Conservation (phyloP, 2,797 vertebrate species). For the Spinibarbus caldwelli region DNA sequence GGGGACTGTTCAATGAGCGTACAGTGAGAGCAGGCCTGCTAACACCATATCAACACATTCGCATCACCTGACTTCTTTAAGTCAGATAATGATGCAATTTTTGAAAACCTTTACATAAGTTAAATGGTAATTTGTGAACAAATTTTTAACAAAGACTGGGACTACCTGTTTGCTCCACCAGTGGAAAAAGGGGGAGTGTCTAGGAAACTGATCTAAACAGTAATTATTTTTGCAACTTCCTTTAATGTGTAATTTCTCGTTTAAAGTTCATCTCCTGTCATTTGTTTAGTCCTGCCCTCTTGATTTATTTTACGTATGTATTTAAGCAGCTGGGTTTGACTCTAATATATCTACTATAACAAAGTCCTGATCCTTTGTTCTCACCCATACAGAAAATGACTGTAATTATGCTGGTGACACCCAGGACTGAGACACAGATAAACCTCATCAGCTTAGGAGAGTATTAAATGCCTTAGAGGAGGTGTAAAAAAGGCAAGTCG, state of each 20-base stretch:
- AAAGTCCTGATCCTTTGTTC: slow-evolving; percentile 67
- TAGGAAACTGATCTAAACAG: background rate
- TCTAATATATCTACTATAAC: slow-evolving; percentile 39
- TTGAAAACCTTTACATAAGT: slow-evolving; percentile 76
- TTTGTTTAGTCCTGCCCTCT: background rate
- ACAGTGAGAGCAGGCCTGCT: slow-evolving; percentile 82
- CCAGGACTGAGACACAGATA: slow-evolving; percentile 29
- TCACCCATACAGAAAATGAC: slow-evolving; percentile 64
- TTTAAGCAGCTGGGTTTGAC: slow-evolving; percentile 39
- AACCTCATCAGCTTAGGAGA: slow-evolving; percentile 36
- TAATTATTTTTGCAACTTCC: background rate
- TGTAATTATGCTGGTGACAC: slow-evolving; percentile 67
- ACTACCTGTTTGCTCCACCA: no score
- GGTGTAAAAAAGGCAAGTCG: slow-evolving; percentile 15
- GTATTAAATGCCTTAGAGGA: slow-evolving; percentile 21
- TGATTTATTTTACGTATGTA: background rate
- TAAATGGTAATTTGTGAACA: background rate
- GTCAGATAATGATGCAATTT: slow-evolving; percentile 89
- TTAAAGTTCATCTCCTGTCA: background rate
- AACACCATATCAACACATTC: slow-evolving; percentile 73
- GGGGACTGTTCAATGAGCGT: slow-evolving; percentile 78
- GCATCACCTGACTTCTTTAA: slow-evolving; percentile 68
- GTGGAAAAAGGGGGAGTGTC: background rate
- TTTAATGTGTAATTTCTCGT: background rate
- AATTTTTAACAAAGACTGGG: background rate